These are phyloP conservation scores for Nothobranchius kuhntae DNA, from an alignment of 2,113 vertebrate species.

Conservation along the genomic window DNA sequence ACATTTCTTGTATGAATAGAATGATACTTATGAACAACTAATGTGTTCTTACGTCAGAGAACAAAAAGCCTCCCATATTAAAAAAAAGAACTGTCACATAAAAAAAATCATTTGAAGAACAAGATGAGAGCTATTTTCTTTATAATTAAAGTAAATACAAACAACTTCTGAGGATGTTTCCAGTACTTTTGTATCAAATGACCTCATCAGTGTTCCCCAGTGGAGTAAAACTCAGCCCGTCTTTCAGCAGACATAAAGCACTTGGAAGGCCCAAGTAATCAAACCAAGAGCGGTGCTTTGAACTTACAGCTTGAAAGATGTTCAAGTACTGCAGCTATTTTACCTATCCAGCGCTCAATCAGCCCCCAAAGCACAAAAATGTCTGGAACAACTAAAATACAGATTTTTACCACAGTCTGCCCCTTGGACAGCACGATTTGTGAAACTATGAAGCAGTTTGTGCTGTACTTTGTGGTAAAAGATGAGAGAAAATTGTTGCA, in stretches of 20 bases:
- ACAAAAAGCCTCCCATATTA: too few species aligned
- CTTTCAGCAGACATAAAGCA: neutral
- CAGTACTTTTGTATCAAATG: neutral
- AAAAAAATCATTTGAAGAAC: neutral
- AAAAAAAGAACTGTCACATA: neutral
- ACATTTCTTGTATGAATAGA: too few species aligned
- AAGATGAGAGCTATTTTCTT: neutral
- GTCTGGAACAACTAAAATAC: slow-evolving; percentile 2
- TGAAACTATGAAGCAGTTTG: neutral
- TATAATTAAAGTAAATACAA: neutral
- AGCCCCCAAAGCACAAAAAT: neutral
- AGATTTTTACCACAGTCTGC: neutral
- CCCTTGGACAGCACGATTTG: neutral
- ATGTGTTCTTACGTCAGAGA: too few species aligned
- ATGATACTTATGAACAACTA: too few species aligned
- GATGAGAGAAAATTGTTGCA: neutral
- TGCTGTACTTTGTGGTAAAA: neutral
- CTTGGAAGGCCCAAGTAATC: neutral
- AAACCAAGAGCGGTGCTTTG: neutral
- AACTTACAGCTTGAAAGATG: neutral
- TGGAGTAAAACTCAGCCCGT: neutral
- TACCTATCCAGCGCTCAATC: neutral
- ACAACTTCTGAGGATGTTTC: neutral
- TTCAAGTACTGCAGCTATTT: neutral
- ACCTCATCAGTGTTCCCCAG: neutral